Evolutionary conservation across 2,888 invertebrate genomes (phyloP).

Genomic region (Maniola hyperantus): DNA sequence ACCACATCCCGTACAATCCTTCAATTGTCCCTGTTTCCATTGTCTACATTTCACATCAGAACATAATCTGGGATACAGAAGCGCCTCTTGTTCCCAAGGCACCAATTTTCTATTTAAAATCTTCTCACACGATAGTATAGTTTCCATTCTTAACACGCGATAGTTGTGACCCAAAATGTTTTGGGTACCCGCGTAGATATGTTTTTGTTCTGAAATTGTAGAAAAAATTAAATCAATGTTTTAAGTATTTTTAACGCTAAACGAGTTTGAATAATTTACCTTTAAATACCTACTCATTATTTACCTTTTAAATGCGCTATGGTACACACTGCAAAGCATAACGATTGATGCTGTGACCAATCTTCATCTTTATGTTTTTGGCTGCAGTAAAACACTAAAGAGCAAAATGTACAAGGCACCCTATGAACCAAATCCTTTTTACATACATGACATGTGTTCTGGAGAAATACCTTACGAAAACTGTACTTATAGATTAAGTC

Average conservation of each 20-base stretch:
- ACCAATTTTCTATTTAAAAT: constrained; percentile 81
- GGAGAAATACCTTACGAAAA: constrained; percentile 84
- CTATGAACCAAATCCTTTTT: constrained; percentile 64
- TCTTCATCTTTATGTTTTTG: constrained; percentile 83
- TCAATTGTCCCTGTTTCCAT: constrained; percentile 72
- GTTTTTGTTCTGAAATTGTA: constrained; percentile 69
- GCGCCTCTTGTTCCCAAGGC: constrained; percentile 86
- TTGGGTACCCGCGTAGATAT: constrained; percentile 76
- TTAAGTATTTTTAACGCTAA: neutral
- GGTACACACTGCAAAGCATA: constrained; percentile 84
- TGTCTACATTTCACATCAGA: constrained; percentile 79
- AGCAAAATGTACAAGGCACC: constrained; percentile 77
- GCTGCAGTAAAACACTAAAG: constrained; percentile 85
- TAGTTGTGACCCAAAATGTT: constrained; percentile 83
- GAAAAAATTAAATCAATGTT: neutral
- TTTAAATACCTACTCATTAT: too few species aligned
- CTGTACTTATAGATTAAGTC: constrained; percentile 85
- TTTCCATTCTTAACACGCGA: constrained; percentile 84
- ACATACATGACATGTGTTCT: constrained; percentile 82
- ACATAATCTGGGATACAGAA: constrained; percentile 87
- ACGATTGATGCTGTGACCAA: constrained; percentile 79
- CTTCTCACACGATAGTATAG: constrained; percentile 83
- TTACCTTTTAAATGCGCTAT: constrained; percentile 81
- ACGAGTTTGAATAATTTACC: neutral
- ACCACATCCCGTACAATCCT: constrained; percentile 82